These are phyloP conservation scores for Nephrotoma appendiculata DNA, from an alignment of 2,888 invertebrate genomes.

Conservation along the genomic window DNA sequence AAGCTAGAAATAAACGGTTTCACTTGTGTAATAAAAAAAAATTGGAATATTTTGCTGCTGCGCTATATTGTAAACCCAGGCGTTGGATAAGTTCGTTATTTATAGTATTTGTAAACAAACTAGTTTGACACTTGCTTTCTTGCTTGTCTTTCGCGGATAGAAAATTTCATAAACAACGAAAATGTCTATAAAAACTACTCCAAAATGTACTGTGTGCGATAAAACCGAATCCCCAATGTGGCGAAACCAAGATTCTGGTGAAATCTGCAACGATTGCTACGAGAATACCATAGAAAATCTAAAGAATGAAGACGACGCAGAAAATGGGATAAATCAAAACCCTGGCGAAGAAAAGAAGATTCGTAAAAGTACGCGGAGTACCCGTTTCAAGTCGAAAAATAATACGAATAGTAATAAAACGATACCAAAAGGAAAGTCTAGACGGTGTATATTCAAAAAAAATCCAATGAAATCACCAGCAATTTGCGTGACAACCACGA, in stretches of 20 bases:
- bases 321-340: constrained; percentile 20
- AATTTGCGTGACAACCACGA: constrained; percentile 66
- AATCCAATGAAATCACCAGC: constrained; percentile 62
- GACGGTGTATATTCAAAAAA: constrained; percentile 64
- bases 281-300: constrained; percentile 17
- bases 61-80: neutral
- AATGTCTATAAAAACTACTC: constrained; percentile 18
- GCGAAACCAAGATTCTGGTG: constrained; percentile 53
- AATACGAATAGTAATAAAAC: constrained; percentile 20
- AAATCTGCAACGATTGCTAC: constrained; percentile 62
- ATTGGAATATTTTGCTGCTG: neutral
- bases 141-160: neutral
- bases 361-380: constrained; percentile 21
- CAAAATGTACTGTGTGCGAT: constrained; percentile 55
- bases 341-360: constrained; percentile 25
- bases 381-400: constrained; percentile 34
- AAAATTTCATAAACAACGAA: neutral
- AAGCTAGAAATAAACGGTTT: no score
- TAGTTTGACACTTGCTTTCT: neutral
- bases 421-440: constrained; percentile 52
- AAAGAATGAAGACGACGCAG: constrained; percentile 18
- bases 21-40: no score
- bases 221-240: constrained; percentile 56
- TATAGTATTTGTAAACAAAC: neutral
- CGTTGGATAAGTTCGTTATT: neutral